Evolutionary conservation across 2,113 vertebrate genomes (phyloP), one percentile per base, ranked within the genome.

Genomic region (Etheostoma cragini): DNA sequence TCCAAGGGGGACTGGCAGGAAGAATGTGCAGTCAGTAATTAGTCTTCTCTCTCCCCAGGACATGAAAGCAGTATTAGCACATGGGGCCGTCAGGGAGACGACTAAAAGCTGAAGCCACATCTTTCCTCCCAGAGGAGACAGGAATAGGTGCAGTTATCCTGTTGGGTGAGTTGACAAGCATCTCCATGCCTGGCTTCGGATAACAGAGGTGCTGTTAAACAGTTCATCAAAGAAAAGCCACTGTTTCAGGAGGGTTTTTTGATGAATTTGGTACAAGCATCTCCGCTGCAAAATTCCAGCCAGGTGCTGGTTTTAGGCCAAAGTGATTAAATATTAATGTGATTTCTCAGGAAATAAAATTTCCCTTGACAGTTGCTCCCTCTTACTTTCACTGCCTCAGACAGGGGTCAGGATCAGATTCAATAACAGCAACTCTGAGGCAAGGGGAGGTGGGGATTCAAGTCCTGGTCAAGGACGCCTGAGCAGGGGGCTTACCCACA

Each of bases 21-120:
- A 92, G 88, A 80, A 63, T 81, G 76, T 73, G 80, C 60, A 89
- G 85, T 85, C 89, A 85, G 90, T 94, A 93, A 94, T 94, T 94
- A 94, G 88, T 82, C 90, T 85, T 84, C 84, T 84, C 81, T 86
- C 89, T 90, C 92, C 87, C 80, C 81, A 82, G 92, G 91, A 91
- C 81, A 78, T 87, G 89, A 88, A 89, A 91, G 89, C 87, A 87
- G 88, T 86, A 90, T 89, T 91, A 91, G 72, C 86, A 86, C 85
- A 87, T 73, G 47, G 42, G 65, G 83, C 82, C 76, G 49, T 87
- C 76, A 81, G 82, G 82, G 87, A 89, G 73, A 78, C 10, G 67
- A 72, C 86, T 90, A 81, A 86, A 89, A 87, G 85, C 89, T 77
- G 76, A 87, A 81, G 50, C 71, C 87, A 86, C 85, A 90, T 90